A percentile compares a stretch with the other conserved stretches of the same genome.
These are phyloP conservation scores for Bovichtus diacanthus DNA, from an alignment of 2,797 vertebrate genomes.

Conservation along the genomic window DNA sequence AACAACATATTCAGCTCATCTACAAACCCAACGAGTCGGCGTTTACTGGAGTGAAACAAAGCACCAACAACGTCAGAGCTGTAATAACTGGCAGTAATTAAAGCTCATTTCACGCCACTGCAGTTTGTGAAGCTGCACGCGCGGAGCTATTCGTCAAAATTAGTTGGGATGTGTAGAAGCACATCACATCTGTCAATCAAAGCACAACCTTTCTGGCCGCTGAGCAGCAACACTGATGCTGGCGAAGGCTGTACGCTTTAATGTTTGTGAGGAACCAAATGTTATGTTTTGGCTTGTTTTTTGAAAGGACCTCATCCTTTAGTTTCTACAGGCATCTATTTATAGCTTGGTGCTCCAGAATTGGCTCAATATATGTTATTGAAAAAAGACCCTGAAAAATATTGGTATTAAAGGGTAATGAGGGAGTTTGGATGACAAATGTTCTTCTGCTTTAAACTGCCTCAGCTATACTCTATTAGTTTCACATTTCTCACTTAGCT, in stretches of 20 bases:
- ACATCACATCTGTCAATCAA: conserved; percentile 62
- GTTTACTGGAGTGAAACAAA: conserved; percentile 33
- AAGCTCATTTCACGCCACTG: conserved; percentile 63
- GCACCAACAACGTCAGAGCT: conserved; percentile 35
- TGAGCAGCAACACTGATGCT: not conserved
- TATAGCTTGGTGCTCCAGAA: too few species aligned
- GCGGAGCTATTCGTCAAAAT: conserved; percentile 55
- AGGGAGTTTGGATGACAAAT: too few species aligned
- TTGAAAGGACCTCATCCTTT: too few species aligned
- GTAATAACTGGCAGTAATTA: conserved; percentile 55
- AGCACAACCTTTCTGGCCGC: not conserved
- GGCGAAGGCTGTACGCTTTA: not conserved
- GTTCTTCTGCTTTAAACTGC: too few species aligned
- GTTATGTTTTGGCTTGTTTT: too few species aligned
- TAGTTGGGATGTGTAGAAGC: conserved; percentile 33
- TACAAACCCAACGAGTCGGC: conserved; percentile 30
- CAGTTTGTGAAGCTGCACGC: conserved; percentile 38
- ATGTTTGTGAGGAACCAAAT: too few species aligned
- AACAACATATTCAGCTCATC: conserved; percentile 41
- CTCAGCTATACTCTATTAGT: too few species aligned
- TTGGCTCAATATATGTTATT: too few species aligned
- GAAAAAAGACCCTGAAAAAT: too few species aligned
- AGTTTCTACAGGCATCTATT: too few species aligned
- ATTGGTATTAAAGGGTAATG: too few species aligned
- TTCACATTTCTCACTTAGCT: too few species aligned